Base-by-base conservation (phyloP, 2,113 vertebrate genomes). In the Eptatretus burgeri region DNA sequence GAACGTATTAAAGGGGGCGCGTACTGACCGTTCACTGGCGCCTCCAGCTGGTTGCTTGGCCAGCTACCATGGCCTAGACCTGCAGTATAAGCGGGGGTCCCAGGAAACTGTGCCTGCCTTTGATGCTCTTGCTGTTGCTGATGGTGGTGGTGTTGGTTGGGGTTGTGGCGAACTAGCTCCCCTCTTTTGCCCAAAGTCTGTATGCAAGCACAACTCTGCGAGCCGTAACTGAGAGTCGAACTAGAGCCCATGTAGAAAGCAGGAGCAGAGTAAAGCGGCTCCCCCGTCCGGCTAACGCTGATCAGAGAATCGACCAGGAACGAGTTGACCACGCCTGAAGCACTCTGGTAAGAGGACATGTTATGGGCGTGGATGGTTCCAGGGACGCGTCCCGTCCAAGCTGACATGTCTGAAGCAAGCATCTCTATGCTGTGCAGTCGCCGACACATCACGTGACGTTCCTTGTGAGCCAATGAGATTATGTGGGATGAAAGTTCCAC, bases 341-440 rank as follows among this genome's bases (percentile, higher is more conserved):
- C 87, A 80, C 89, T 85, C 71, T 86, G 86, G 80, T 85, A 94
- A 84, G 91, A 89, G 89, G 95, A 94, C 79, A 82, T 81, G 75
- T 83, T 77, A 78, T 81, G 80, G 77, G 85, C 86, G 91, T 88
- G 84, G 81, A 85, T 80, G 82, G 85, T 80, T 79, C 82, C 81
- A 78, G 88, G 85, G 77, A 81, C 85, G 85, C 85, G 84, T 79
- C 84, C 83, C 83, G 85, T 85, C 81, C 84, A 88, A 85, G 85
- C 85, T 89, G 87, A 94, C 86, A 98, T 98, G 95, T 94, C 88
- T 98, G 87, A 86, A 83, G 83, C 82, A 93, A 93, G 27, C 27
- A 41, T 41, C 27, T 41, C 27, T 41, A 41, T 41, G 27, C 27
- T 41, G 27, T 41, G 7, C 27, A 41, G 27, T 41, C 27, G 27